Evolutionary conservation across 2,113 vertebrate species (phyloP).

Genomic region (Xiphias gladius): DNA sequence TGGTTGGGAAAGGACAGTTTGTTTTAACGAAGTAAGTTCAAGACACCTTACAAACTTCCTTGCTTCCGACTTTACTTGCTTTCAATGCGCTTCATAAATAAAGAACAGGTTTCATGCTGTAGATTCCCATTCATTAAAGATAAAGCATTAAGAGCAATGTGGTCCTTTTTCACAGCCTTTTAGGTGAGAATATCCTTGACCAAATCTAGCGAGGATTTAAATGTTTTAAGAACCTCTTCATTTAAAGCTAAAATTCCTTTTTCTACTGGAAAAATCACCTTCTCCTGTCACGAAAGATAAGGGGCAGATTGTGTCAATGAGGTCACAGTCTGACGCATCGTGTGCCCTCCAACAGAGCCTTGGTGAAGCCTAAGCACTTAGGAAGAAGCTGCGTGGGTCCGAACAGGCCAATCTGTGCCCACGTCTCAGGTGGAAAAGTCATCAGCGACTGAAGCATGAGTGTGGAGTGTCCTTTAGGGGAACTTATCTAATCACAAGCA

Average conservation of each 20-base stretch:
- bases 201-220: conserved; percentile 1
- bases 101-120: background rate
- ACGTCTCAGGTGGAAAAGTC: conserved; percentile 60
- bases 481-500: conserved; percentile 62
- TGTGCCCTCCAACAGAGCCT: conserved; percentile 5
- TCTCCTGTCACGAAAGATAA: conserved; percentile 56
- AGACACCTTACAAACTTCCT: no score
- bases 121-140: background rate
- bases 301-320: conserved; percentile 41
- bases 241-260: conserved; percentile 51
- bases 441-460: conserved; percentile 46
- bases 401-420: conserved; percentile 49
- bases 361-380: conserved; percentile 45
- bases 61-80: background rate
- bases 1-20: background rate
- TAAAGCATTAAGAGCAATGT: conserved; percentile 1
- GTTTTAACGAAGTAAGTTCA: background rate
- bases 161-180: background rate
- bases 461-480: conserved; percentile 34
- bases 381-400: conserved; percentile 7
- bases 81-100: background rate
- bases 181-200: background rate
- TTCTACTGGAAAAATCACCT: conserved; percentile 49
- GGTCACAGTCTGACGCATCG: conserved; percentile 33
- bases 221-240: background rate